Conservation (phyloP, 2,113 vertebrate species). For the Merops nubicus region DNA sequence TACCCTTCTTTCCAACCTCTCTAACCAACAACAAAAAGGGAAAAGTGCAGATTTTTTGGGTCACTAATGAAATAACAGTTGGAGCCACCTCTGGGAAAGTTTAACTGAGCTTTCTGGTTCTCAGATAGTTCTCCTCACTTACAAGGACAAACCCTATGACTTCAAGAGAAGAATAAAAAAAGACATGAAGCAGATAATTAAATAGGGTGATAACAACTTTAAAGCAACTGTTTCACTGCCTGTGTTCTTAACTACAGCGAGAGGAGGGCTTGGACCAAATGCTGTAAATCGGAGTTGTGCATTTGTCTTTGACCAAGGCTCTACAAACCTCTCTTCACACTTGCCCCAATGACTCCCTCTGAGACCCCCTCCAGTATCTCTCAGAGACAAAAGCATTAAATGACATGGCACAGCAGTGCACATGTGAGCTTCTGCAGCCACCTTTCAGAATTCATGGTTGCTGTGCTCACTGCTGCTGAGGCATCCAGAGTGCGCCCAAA, state of each 20-base stretch:
- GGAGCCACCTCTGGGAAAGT: background rate
- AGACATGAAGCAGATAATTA: background rate
- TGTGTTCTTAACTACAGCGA: background rate
- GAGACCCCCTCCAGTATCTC: rapidly evolving
- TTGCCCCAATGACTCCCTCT: background rate
- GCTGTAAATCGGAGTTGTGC: background rate
- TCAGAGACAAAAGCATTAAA: background rate
- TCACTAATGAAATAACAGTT: background rate
- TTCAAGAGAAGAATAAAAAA: background rate
- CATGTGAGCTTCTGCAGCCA: background rate
- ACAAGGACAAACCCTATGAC: background rate
- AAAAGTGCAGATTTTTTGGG: background rate
- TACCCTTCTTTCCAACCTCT: background rate
- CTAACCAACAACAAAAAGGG: background rate
- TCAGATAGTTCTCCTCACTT: background rate
- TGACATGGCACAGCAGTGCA: background rate
- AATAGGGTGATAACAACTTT: background rate
- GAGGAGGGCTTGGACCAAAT: background rate
- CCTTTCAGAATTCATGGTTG: background rate
- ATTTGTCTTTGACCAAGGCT: background rate
- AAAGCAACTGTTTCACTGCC: background rate
- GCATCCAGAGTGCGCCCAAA: rapidly evolving
- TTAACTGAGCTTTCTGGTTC: background rate
- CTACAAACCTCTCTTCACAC: background rate
- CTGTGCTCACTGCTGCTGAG: background rate